Conservation (phyloP, 2,888 invertebrate genomes). For the Tetragonisca angustula region DNA sequence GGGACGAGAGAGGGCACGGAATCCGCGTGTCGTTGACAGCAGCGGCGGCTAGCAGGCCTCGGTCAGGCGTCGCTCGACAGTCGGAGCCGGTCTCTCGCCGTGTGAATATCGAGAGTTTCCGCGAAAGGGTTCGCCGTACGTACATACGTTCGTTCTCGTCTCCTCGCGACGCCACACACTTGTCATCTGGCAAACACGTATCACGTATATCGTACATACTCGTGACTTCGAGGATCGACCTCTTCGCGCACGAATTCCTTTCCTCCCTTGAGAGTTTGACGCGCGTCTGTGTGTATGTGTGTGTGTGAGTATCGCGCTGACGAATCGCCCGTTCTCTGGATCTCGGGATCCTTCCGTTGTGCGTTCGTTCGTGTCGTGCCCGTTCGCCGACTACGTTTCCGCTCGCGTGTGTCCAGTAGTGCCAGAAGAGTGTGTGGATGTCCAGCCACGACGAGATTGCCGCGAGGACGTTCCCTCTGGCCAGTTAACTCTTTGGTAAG, state of each 20-base stretch:
- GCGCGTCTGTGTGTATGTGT: too few relatives aligned
- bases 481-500: constrained; percentile 46
- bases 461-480: constrained; percentile 52
- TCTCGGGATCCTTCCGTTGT: constrained; percentile 8
- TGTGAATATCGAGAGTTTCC: constrained; percentile 61
- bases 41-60: constrained; percentile 62
- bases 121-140: neutral
- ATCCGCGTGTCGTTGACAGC: constrained; percentile 76
- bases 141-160: neutral
- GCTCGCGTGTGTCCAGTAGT: constrained; percentile 58
- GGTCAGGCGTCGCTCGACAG: constrained; percentile 66
- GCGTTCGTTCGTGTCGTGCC: constrained; percentile 18
- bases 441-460: constrained; percentile 30
- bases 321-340: neutral
- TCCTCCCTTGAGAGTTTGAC: neutral
- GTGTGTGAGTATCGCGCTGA: constrained; percentile 3
- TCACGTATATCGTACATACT: too few relatives aligned
- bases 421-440: constrained; percentile 51
- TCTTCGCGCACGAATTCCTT: neutral
- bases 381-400: constrained; percentile 25
- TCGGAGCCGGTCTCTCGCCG: constrained; percentile 76
- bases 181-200: constrained; percentile 29
- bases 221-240: neutral
- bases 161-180: constrained; percentile 18
- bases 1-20: constrained; percentile 50